Conservation (phyloP, 2,113 vertebrate genomes). For the Oryzias javanicus region DNA sequence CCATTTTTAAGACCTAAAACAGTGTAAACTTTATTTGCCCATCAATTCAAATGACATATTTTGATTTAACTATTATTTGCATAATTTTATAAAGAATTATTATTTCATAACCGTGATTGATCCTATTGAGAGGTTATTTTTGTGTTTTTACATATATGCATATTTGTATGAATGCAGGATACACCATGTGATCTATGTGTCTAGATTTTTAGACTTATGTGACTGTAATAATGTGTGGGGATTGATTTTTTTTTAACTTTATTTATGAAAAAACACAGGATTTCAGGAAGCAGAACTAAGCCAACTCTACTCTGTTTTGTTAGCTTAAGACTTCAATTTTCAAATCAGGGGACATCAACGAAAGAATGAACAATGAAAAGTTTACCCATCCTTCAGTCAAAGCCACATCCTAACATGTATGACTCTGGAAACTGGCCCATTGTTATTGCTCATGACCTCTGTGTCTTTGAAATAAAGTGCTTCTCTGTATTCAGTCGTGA, state of each 20-base stretch:
- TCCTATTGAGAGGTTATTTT: slow-evolving; percentile 62
- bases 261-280: slow-evolving; percentile 76
- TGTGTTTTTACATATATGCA: slow-evolving; percentile 73
- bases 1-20: slow-evolving; percentile 47
- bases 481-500: slow-evolving; percentile 47
- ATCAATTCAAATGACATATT: slow-evolving; percentile 42
- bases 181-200: slow-evolving; percentile 61
- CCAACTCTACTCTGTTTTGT: slow-evolving; percentile 34
- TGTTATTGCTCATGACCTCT: slow-evolving; percentile 52
- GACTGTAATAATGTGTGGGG: slow-evolving; percentile 62
- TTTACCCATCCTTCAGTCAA: slow-evolving; percentile 14
- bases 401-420: neutral
- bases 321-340: slow-evolving; percentile 32
- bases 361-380: slow-evolving; percentile 4
- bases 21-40: slow-evolving; percentile 39
- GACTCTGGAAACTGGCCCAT: slow-evolving; percentile 19
- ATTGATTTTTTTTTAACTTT: slow-evolving; percentile 72
- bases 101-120: slow-evolving; percentile 65
- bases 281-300: slow-evolving; percentile 46
- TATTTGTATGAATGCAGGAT: slow-evolving; percentile 76
- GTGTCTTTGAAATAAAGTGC: slow-evolving; percentile 69
- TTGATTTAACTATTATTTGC: slow-evolving; percentile 65
- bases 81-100: slow-evolving; percentile 73
- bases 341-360: no score
- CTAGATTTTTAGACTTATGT: slow-evolving; percentile 68